These are phyloP conservation scores for Propithecus perrieri DNA, from an alignment of 2,797 vertebrate genomes.

Conservation along the genomic window DNA sequence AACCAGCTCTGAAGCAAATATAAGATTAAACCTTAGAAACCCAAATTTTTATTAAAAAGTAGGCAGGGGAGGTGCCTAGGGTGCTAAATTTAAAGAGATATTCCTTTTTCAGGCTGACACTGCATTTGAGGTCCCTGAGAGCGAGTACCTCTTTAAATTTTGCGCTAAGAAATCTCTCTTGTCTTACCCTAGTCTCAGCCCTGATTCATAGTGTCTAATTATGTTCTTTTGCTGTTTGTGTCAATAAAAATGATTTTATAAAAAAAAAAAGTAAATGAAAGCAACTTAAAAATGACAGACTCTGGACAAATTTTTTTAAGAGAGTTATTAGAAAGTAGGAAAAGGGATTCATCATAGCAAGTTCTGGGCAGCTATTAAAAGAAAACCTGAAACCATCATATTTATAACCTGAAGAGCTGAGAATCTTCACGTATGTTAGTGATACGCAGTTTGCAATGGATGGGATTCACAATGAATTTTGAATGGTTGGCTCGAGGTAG, in stretches of 20 bases:
- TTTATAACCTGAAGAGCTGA: neutral
- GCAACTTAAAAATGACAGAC: neutral
- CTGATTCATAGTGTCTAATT: neutral
- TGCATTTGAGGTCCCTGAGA: too few relatives aligned
- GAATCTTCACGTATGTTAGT: neutral
- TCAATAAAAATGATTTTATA: conserved; percentile 10
- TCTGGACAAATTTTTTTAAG: neutral
- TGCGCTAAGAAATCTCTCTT: neutral
- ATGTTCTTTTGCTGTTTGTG: neutral
- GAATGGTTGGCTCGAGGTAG: neutral
- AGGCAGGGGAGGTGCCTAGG: neutral
- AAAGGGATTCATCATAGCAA: neutral
- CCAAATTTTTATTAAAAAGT: neutral
- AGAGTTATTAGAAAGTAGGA: neutral
- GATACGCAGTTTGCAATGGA: neutral
- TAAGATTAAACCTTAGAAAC: neutral
- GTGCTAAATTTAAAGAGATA: neutral
- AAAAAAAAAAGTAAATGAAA: conserved; percentile 39
- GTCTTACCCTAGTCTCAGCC: neutral
- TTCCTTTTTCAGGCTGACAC: neutral
- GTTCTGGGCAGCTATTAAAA: neutral
- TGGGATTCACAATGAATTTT: neutral
- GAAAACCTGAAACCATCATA: neutral
- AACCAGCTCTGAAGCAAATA: neutral
- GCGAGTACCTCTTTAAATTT: neutral